phyloP scores from a whole-genome alignment of 2,888 invertebrate species.

The Drosophila mimica region DNA sequence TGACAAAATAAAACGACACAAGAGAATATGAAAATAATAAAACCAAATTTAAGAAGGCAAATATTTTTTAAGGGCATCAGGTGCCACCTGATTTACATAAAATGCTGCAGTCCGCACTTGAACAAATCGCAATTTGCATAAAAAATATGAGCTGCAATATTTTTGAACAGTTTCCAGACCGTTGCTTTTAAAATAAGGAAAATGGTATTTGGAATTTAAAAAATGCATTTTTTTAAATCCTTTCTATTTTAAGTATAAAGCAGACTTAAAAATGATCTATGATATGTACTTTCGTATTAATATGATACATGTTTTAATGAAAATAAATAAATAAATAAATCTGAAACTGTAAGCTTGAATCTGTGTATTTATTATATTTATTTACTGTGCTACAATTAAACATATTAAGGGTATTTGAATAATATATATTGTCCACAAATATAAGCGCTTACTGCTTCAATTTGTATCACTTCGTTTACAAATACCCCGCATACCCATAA shows the following conservation, averaged over 20 bases:
- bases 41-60: slow-evolving; percentile 6
- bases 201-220: not conserved
- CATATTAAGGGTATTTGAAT: not conserved
- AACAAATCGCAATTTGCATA: slow-evolving; percentile 51
- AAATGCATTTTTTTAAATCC: not conserved
- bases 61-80: slow-evolving; percentile 60
- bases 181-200: not conserved
- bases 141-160: slow-evolving; percentile 36
- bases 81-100: slow-evolving; percentile 71
- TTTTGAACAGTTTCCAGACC: slow-evolving; percentile 24
- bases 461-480: not conserved
- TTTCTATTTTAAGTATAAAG: not conserved
- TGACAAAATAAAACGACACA: slow-evolving; percentile 27
- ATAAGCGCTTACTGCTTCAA: not conserved
- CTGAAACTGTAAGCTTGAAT: not conserved
- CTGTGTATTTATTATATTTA: not conserved
- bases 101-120: slow-evolving; percentile 64
- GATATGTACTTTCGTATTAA: not conserved
- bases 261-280: not conserved
- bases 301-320: not conserved
- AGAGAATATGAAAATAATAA: not conserved
- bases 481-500: not conserved
- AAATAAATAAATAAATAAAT: not conserved
- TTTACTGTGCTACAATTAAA: not conserved
- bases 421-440: not conserved